A percentile compares a stretch with the other conserved stretches of the same genome.
phyloP scores from a whole-genome alignment of 2,113 vertebrate genomes.

The Semnornis frantzii region DNA sequence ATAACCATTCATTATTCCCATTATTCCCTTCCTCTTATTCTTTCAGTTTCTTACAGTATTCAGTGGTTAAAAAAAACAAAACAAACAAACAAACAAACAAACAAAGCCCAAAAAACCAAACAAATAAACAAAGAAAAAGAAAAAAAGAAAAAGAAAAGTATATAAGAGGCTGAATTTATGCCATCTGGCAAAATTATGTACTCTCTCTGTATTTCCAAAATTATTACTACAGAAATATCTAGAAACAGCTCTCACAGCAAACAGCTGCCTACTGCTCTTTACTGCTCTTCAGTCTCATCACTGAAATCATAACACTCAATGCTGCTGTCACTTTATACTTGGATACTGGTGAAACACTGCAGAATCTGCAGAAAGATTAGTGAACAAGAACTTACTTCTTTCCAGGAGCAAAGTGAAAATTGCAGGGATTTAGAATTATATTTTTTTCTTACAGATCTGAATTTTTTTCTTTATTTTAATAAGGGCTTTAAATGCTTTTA shows the following conservation, averaged over 20 bases:
- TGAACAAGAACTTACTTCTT: neutral
- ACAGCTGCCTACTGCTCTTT: neutral
- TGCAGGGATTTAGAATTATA: neutral
- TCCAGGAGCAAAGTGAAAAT: neutral
- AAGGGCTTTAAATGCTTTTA: neutral
- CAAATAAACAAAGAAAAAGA: neutral
- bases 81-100: too few species aligned
- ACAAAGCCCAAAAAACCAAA: too few species aligned
- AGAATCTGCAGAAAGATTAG: neutral
- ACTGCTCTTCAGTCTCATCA: neutral
- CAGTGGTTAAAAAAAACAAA: neutral
- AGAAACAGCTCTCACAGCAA: neutral
- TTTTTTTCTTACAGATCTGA: neutral
- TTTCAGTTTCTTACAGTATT: neutral
- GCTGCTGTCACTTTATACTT: neutral
- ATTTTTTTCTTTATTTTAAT: neutral
- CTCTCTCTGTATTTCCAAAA: neutral
- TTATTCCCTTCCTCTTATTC: neutral
- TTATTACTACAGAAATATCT: neutral
- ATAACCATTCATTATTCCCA: too few species aligned
- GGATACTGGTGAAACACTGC: neutral
- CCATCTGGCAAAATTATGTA: neutral
- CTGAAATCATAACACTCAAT: neutral
- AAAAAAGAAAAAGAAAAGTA: neutral
- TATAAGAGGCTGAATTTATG: neutral